These are phyloP conservation scores for Penaeus vannamei DNA, from an alignment of 1,140 invertebrate species.

Conservation along the genomic window DNA sequence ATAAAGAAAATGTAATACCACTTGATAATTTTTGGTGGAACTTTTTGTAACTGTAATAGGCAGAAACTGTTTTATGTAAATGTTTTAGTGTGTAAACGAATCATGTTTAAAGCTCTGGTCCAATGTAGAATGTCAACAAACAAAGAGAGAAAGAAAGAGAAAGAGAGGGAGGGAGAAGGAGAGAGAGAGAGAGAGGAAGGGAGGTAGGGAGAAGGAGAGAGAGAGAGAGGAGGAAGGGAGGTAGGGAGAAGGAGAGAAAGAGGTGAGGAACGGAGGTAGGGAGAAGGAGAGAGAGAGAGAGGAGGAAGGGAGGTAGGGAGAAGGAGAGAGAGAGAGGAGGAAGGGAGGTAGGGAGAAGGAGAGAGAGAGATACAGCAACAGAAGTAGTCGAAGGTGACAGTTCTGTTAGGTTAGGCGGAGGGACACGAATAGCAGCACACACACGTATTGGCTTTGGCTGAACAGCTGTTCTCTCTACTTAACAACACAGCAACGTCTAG, in stretches of 20 bases:
- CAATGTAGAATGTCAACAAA: not conserved
- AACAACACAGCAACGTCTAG: too few species aligned
- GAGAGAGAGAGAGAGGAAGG: not conserved
- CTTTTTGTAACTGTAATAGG: too few species aligned
- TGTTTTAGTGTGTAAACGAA: not conserved
- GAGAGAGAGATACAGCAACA: not conserved
- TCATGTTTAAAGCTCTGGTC: not conserved
- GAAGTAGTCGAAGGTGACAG: not conserved
- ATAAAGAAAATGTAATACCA: too few species aligned
- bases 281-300: conserved; percentile 1
- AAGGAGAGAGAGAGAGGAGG: not conserved
- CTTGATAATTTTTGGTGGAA: too few species aligned
- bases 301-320: not conserved
- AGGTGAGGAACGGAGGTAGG: too few species aligned
- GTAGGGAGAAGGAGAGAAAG: not conserved
- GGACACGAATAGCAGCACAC: too few species aligned
- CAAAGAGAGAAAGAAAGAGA: not conserved
- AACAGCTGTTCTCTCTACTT: too few species aligned
- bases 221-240: not conserved
- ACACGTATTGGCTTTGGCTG: too few species aligned
- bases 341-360: not conserved
- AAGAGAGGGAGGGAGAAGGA: not conserved
- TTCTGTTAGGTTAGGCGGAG: too few species aligned
- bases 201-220: not conserved
- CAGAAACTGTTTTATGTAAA: not conserved